Evolutionary conservation across 2,888 invertebrate species (phyloP).

Genomic region (Gryllus longicercus): DNA sequence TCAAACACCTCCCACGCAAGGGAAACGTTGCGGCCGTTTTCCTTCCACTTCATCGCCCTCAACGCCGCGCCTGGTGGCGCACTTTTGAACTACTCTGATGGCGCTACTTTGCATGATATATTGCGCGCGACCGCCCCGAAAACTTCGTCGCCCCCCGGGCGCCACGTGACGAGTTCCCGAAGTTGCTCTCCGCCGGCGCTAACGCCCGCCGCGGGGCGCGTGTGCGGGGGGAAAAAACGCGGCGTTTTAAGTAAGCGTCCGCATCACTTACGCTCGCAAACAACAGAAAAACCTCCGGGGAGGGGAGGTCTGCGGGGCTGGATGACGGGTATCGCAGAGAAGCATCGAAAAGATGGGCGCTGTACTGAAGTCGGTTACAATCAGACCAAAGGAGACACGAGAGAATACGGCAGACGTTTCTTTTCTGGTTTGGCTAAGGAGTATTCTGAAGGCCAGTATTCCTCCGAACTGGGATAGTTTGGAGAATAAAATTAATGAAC

Average conservation of each 20-base stretch:
- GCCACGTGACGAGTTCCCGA: background rate
- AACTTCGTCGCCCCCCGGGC: background rate
- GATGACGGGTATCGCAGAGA: no score
- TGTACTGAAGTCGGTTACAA: no score
- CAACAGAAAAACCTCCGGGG: background rate
- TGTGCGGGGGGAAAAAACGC: background rate
- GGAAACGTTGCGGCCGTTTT: background rate
- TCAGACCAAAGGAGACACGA: no score
- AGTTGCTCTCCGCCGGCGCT: background rate
- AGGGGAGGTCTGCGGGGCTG: background rate
- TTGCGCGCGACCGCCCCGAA: background rate
- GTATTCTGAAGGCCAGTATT: no score
- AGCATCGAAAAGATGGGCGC: no score
- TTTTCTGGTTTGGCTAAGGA: no score
- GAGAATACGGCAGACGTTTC: no score
- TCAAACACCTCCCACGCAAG: no score
- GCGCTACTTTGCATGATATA: slow-evolving; percentile 8
- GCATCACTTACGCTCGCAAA: background rate
- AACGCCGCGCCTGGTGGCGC: background rate
- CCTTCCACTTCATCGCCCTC: background rate
- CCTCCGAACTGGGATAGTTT: no score
- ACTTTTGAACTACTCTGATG: slow-evolving; percentile 17
- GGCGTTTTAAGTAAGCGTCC: background rate
- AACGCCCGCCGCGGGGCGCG: background rate
- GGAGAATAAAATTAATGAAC: no score